Percentiles rank a stretch among this genome's conserved stretches.
Conservation (phyloP, 1,140 invertebrate genomes). For the Drosophila auraria region DNA sequence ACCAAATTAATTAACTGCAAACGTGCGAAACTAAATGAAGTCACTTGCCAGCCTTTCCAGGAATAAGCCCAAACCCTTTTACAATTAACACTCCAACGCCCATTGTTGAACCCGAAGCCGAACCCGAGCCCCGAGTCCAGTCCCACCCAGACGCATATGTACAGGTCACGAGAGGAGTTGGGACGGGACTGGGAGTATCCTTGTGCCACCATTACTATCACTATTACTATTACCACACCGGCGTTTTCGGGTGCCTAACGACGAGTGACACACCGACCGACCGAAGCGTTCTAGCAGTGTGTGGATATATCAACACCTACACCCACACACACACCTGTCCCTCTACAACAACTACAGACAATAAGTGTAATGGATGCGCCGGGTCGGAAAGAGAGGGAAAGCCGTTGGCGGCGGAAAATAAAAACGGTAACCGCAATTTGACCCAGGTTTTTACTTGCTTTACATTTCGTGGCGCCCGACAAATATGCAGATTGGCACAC, state of each 20-base stretch:
- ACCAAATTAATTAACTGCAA: slow-evolving; percentile 74
- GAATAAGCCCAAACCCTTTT: slow-evolving; percentile 40
- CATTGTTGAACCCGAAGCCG: slow-evolving; percentile 21
- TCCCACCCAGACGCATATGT: slow-evolving; percentile 38
- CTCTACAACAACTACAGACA: slow-evolving; percentile 30
- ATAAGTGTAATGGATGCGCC: slow-evolving; percentile 37
- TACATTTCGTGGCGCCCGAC: slow-evolving; percentile 72
- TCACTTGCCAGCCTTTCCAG: slow-evolving; percentile 47
- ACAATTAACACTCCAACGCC: slow-evolving; percentile 70
- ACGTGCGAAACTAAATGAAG: slow-evolving; percentile 73
- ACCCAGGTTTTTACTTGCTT: slow-evolving; percentile 76
- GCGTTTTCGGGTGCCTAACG: slow-evolving; percentile 41
- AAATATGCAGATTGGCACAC: slow-evolving; percentile 79
- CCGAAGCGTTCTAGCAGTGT: slow-evolving; percentile 27
- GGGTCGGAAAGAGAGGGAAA: slow-evolving; percentile 19
- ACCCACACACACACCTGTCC: slow-evolving; percentile 17
- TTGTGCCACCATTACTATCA: slow-evolving; percentile 12
- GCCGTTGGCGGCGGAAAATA: slow-evolving; percentile 41
- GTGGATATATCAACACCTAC: slow-evolving; percentile 74
- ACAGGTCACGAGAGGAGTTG: slow-evolving; percentile 36
- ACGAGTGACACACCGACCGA: slow-evolving; percentile 32
- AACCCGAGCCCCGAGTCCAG: slow-evolving; percentile 11
- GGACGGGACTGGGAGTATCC: slow-evolving; percentile 28
- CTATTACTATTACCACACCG: slow-evolving; percentile 33
- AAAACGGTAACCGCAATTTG: slow-evolving; percentile 78